Percentiles rank a stretch among this genome's conserved stretches.
phyloP scores from a whole-genome alignment of 2,888 invertebrate species.

The Lampropteryx suffumata region DNA sequence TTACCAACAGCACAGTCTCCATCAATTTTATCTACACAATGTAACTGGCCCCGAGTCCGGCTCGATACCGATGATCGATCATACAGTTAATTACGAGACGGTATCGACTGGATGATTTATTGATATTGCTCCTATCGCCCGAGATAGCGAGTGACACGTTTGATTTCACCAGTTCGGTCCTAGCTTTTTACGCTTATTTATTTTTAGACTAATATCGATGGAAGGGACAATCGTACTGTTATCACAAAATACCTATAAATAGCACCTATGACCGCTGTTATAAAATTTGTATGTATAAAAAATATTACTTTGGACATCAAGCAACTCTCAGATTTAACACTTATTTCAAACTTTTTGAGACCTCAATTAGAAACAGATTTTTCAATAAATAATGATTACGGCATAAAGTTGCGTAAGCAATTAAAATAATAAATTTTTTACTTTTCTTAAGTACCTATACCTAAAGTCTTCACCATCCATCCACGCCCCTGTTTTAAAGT shows the following conservation, averaged over 20 bases:
- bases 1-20: background rate
- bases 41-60: constrained; percentile 4
- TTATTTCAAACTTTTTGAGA: too few species aligned
- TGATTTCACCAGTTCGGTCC: constrained; percentile 26
- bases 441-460: too few species aligned
- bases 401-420: too few species aligned
- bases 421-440: too few species aligned
- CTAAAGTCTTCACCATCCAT: too few species aligned
- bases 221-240: too few species aligned
- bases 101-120: constrained; percentile 75
- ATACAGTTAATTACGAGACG: constrained; percentile 66
- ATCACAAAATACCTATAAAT: too few species aligned
- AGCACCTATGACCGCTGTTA: too few species aligned
- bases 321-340: background rate
- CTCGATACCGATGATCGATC: constrained; percentile 66
- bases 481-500: constrained; percentile 15
- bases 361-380: too few species aligned
- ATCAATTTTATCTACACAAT: constrained; percentile 4
- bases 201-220: constrained; percentile 2
- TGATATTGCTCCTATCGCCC: constrained; percentile 65
- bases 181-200: background rate
- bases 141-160: constrained; percentile 43
- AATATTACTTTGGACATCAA: background rate
- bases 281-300: too few species aligned
- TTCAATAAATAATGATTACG: too few species aligned